Conservation (phyloP, 2,797 vertebrate species). For the Siniperca scherzeri region DNA sequence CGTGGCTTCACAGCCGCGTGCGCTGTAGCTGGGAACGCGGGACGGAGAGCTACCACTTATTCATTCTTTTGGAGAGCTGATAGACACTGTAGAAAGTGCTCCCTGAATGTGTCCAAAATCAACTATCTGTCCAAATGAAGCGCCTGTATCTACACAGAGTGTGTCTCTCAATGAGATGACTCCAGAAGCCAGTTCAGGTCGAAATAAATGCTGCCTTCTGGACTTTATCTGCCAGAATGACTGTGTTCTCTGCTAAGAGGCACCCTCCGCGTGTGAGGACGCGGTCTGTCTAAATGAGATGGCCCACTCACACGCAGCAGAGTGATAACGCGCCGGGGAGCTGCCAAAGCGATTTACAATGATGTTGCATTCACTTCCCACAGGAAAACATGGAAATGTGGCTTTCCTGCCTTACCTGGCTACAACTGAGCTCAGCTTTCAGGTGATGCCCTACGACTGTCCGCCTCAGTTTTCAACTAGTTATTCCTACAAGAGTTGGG, state of each 20-base stretch:
- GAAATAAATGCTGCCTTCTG: neutral
- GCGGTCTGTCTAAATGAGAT: conserved; percentile 6
- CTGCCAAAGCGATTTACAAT: conserved; percentile 39
- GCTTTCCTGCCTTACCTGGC: neutral
- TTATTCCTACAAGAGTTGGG: too few species aligned
- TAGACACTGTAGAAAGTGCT: neutral
- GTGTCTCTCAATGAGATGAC: neutral
- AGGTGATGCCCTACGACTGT: neutral
- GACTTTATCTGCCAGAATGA: neutral
- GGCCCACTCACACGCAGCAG: conserved; percentile 4
- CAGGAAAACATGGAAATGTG: conserved; percentile 22
- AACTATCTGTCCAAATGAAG: neutral
- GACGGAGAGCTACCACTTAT: conserved; percentile 23
- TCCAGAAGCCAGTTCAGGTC: neutral
- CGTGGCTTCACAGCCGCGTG: conserved; percentile 36
- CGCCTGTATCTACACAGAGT: neutral
- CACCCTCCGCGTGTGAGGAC: conserved; percentile 1
- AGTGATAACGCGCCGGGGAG: conserved; percentile 22
- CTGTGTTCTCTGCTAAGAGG: neutral
- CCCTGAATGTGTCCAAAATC: neutral
- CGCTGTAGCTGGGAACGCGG: conserved; percentile 67
- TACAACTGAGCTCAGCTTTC: neutral
- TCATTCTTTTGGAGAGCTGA: conserved; percentile 20
- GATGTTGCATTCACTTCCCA: conserved; percentile 49
- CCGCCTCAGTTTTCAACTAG: too few species aligned